Evolutionary conservation across 2,888 invertebrate species (phyloP).

Genomic region (Ormia ochracea): DNA sequence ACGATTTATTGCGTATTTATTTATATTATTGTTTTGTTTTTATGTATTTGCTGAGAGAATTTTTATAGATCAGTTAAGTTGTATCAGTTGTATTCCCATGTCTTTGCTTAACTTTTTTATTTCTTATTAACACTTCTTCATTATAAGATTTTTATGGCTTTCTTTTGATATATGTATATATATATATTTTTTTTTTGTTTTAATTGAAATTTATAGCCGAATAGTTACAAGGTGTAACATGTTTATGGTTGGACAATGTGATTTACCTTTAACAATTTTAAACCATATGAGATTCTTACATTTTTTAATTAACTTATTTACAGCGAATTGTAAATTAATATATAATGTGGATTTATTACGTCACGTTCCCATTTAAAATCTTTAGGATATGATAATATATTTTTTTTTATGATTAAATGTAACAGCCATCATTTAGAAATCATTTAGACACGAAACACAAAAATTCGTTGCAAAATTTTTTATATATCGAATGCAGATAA

Average conservation of each 20-base stretch:
- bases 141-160: not conserved
- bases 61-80: not conserved
- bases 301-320: constrained; percentile 8
- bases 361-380: constrained; percentile 19
- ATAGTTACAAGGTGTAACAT: constrained; percentile 18
- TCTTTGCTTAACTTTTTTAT: not conserved
- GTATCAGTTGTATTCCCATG: not conserved
- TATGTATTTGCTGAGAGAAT: not conserved
- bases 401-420: constrained; percentile 10
- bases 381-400: not conserved
- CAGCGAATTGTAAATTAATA: constrained; percentile 12
- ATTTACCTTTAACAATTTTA: not conserved
- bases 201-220: constrained; percentile 8
- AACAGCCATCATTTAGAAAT: constrained; percentile 32
- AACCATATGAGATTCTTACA: constrained; percentile 20
- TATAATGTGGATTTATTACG: constrained; percentile 26
- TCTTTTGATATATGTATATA: not conserved
- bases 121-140: not conserved
- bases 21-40: not conserved
- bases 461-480: constrained; percentile 5
- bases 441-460: constrained; percentile 37
- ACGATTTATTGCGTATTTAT: not conserved
- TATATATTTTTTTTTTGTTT: not conserved
- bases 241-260: not conserved
- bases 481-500: constrained; percentile 18